Conservation (phyloP, 2,888 invertebrate genomes). For the Rhogogaster chlorosoma region DNA sequence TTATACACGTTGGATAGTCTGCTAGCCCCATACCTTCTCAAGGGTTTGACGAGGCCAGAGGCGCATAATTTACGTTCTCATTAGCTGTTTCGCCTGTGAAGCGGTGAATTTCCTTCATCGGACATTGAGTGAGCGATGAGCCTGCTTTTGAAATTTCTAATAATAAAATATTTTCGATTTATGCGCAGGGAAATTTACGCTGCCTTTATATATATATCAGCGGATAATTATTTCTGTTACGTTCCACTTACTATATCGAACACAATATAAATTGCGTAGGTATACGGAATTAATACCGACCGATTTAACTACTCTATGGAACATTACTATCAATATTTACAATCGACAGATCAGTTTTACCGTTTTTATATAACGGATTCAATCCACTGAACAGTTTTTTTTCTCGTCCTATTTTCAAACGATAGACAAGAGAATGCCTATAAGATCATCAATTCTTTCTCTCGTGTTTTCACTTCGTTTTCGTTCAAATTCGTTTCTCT, state of each 20-base stretch:
- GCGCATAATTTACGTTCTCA: conserved; percentile 2
- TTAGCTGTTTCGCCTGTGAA: conserved; percentile 8
- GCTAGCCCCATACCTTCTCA: neutral
- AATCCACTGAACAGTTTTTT: neutral
- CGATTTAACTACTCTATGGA: neutral
- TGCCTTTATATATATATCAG: neutral
- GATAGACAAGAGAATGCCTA: neutral
- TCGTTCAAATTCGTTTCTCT: neutral
- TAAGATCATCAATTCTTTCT: neutral
- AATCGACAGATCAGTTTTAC: neutral
- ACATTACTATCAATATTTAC: neutral
- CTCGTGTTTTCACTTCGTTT: neutral
- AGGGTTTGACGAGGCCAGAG: neutral
- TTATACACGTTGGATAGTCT: no score
- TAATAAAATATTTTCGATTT: conserved; percentile 11
- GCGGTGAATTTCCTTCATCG: conserved; percentile 1
- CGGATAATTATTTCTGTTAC: conserved; percentile 13
- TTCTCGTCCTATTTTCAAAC: neutral
- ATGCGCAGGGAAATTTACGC: neutral
- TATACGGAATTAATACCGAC: conserved; percentile 11
- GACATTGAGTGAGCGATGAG: neutral
- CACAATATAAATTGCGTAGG: neutral
- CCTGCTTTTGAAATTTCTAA: neutral
- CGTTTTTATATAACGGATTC: neutral
- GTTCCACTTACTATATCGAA: conserved; percentile 31